These are phyloP conservation scores for Sitodiplosis mosellana DNA, from an alignment of 1,140 invertebrate species.

Conservation along the genomic window DNA sequence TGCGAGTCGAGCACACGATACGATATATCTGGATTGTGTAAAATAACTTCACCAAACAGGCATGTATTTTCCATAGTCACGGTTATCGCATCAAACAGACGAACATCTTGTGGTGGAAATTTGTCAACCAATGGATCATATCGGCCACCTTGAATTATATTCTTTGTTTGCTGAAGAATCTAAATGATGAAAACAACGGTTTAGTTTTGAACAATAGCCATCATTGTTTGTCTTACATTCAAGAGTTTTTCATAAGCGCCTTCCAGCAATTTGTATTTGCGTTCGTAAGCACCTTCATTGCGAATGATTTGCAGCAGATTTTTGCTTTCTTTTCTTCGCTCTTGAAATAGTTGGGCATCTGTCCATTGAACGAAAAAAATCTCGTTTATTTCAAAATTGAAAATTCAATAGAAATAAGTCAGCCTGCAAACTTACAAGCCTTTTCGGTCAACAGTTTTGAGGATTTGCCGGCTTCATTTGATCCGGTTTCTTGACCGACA, in stretches of 20 bases:
- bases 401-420: no score
- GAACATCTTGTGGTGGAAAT: conserved; percentile 2
- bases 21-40: conserved; percentile 6
- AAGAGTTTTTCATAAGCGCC: conserved; percentile 4
- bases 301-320: neutral
- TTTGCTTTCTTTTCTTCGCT: neutral
- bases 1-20: conserved; percentile 3
- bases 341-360: neutral
- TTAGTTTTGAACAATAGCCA: neutral
- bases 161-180: neutral
- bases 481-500: neutral
- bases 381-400: no score
- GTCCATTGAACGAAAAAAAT: no score
- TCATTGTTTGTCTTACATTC: conserved; percentile 1
- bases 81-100: conserved; percentile 2
- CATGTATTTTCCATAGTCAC: conserved; percentile 5
- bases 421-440: neutral
- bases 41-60: conserved; percentile 3
- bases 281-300: conserved; percentile 1
- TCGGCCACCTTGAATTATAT: neutral
- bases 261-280: conserved; percentile 5
- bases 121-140: neutral
- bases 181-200: no score
- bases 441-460: neutral
- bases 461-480: neutral